Evolutionary conservation across 2,797 vertebrate species (phyloP), one percentile per base, ranked within the genome.

Genomic region (Alfaro cultratus): DNA sequence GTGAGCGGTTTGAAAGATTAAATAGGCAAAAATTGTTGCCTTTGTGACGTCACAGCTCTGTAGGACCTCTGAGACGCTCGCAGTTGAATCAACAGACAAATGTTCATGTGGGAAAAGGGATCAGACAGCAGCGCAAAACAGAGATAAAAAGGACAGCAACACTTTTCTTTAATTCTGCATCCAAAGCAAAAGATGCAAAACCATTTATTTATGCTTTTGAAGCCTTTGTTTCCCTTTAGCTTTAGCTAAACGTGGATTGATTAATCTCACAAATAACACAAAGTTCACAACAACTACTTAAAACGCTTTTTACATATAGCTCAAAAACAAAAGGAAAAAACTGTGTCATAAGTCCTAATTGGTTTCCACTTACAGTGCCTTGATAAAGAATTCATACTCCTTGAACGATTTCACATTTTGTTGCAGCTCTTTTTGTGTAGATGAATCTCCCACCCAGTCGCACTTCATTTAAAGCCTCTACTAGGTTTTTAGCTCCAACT

Each of bases 51-150:
- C 64, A 78, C 60, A 76, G 51, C 76, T 80, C 47, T 62, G 76
- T 34, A 46, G 82, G 79, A 76, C 76, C 76, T 78, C 62, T 79
- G 81, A 80, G 81, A 84, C 36, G 67, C 60, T 74, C 18, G 82
- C 83, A 82, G 86, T 76, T 60, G 64, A 82, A 55, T 85, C 76
- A 83, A 72, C 41, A 46, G 68, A 46, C 23, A 71, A 16, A 45
- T 21, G 13, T 16, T 71, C 12, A 71, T 71, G 68, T 16, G 26
- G 26, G 68, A n/a, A 71, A 46, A 7, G 6, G 6, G 41, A 71
- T 71, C n/a, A 18, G 29, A 71, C 39, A 1, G 36, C 23, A 26
- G 39, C 4, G 34, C 53, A 76, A 82, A 80, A 74, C 62, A 72
- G 62, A 75, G 75, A 73, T 49, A 11, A 76, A 85, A 78, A 75